Evolutionary conservation across 1,140 invertebrate genomes (phyloP).

Genomic region (Drosophila rufa): DNA sequence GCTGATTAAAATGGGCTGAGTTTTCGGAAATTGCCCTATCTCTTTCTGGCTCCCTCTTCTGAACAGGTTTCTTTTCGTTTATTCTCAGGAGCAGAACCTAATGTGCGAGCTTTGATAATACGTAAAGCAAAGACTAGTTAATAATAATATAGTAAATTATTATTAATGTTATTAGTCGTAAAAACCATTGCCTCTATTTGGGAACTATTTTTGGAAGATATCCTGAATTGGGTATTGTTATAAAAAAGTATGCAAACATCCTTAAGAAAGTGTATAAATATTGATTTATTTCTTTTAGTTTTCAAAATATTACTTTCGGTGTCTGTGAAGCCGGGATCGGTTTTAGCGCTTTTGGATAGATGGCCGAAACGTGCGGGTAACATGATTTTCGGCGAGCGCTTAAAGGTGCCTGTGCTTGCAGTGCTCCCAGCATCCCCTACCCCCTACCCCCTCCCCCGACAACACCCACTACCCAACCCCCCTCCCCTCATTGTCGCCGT

Average conservation of each 20-base stretch:
- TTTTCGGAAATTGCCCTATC: too few species aligned
- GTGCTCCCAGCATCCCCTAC: neutral
- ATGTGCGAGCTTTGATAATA: too few species aligned
- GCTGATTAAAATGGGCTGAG: too few species aligned
- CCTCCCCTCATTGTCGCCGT: neutral
- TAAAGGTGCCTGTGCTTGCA: constrained; percentile 49
- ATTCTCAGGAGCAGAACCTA: too few species aligned
- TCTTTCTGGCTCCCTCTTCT: too few species aligned
- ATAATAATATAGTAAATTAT: too few species aligned
- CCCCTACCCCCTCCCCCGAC: neutral
- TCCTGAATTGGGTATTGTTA: too few species aligned
- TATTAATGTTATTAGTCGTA: too few species aligned
- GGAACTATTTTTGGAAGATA: too few species aligned
- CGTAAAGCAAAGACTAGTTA: too few species aligned
- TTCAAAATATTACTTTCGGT: constrained; percentile 1
- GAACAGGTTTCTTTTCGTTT: too few species aligned
- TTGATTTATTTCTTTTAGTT: neutral
- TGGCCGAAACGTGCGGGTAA: constrained; percentile 75
- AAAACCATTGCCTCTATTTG: too few species aligned
- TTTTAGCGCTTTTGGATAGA: constrained; percentile 58
- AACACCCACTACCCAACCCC: constrained; percentile 4
- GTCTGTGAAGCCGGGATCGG: constrained; percentile 4
- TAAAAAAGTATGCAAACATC: neutral
- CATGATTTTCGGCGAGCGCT: constrained; percentile 67
- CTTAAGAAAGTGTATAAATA: neutral